A percentile compares a stretch with the other conserved stretches of the same genome.
Evolutionary conservation across 2,797 vertebrate species (phyloP).

Genomic region (Sebastes vulpes): DNA sequence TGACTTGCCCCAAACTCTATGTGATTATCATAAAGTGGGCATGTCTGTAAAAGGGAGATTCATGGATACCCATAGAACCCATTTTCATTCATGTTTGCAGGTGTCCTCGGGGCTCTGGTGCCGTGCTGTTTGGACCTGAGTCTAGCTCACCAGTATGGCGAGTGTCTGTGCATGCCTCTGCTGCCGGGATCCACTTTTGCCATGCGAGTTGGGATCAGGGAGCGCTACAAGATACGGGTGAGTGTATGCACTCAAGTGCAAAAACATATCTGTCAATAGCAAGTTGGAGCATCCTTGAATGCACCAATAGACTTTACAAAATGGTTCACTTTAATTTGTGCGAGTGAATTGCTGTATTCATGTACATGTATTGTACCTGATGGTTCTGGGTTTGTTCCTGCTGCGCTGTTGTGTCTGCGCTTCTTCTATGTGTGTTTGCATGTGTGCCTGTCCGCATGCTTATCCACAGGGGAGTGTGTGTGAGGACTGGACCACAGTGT

Average conservation of each 20-base stretch:
- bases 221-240: constrained; percentile 90
- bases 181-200: constrained; percentile 90
- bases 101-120: constrained; percentile 83
- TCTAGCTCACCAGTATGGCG: constrained; percentile 88
- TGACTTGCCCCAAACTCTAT: too few relatives aligned
- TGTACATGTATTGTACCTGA: not conserved
- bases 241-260: constrained; percentile 41
- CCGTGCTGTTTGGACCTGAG: constrained; percentile 88
- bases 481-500: constrained; percentile 85
- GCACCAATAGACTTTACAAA: not conserved
- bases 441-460: not conserved
- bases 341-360: not conserved
- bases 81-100: constrained; percentile 60
- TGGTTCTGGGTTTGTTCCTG: not conserved
- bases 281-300: not conserved
- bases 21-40: too few relatives aligned
- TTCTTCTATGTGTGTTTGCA: not conserved
- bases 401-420: constrained; percentile 4
- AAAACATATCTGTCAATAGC: not conserved
- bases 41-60: too few relatives aligned
- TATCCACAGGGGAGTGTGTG: constrained; percentile 82
- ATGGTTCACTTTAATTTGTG: not conserved
- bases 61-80: too few relatives aligned
- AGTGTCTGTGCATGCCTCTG: constrained; percentile 88
- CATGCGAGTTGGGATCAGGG: constrained; percentile 89